Evolutionary conservation across 2,113 vertebrate species (phyloP).

Genomic region (Alaudala cheleensis): DNA sequence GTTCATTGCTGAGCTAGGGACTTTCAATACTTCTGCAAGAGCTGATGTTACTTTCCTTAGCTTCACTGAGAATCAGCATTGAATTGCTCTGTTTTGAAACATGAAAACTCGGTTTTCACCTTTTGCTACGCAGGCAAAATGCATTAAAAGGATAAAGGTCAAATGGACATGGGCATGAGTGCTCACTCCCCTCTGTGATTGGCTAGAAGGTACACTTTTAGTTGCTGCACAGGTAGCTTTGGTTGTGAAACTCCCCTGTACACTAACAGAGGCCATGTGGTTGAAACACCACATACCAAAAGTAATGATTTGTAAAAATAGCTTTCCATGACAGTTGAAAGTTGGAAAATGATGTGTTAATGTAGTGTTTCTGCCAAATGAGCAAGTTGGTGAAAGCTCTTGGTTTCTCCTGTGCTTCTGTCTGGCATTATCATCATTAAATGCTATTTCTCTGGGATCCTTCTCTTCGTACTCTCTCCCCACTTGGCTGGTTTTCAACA

Average conservation of each 20-base stretch:
- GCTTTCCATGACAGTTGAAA: conserved; percentile 33
- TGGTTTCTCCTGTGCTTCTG: neutral
- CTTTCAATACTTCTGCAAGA: conserved; percentile 16
- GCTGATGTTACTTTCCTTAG: conserved; percentile 11
- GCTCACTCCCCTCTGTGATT: conserved; percentile 64
- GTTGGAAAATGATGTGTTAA: conserved; percentile 49
- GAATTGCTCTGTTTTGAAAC: conserved; percentile 32
- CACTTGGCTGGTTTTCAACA: neutral
- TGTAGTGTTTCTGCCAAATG: conserved; percentile 36
- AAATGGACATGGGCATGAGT: neutral
- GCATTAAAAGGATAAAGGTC: conserved; percentile 59
- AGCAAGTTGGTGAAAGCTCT: neutral
- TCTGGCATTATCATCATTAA: neutral
- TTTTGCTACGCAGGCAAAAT: conserved; percentile 55
- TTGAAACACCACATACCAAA: neutral
- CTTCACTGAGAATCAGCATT: neutral
- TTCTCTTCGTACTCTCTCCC: neutral
- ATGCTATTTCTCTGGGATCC: neutral
- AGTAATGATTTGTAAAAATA: conserved; percentile 56
- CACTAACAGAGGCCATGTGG: conserved; percentile 49
- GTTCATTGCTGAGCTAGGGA: neutral
- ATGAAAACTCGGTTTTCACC: conserved; percentile 49
- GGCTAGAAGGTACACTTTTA: conserved; percentile 57
- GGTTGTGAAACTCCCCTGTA: conserved; percentile 31
- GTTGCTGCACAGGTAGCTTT: conserved; percentile 37